A percentile compares a stretch with the other conserved stretches of the same genome.
These are phyloP conservation scores for Calyptomena viridis DNA, from an alignment of 2,113 vertebrate genomes.

Conservation along the genomic window DNA sequence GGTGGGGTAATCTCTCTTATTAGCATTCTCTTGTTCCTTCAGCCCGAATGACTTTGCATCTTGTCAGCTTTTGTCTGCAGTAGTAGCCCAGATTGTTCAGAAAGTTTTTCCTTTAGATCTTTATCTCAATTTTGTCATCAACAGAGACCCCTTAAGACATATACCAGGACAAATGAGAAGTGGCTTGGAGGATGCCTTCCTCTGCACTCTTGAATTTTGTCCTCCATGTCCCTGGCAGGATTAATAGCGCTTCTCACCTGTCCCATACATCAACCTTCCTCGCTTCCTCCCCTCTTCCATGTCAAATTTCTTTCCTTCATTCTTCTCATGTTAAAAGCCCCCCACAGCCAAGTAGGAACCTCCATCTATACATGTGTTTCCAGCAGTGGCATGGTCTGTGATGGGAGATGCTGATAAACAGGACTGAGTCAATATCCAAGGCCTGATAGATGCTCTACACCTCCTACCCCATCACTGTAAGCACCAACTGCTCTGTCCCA, in stretches of 20 bases:
- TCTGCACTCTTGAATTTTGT: not conserved
- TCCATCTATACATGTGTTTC: not conserved
- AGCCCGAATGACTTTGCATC: not conserved
- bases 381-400: not conserved
- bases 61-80: not conserved
- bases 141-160: not conserved
- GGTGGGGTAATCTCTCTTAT: not conserved
- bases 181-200: not conserved
- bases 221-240: not conserved
- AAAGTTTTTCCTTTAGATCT: conserved; percentile 22
- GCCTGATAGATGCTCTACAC: not conserved
- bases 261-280: not conserved
- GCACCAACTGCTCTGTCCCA: not conserved
- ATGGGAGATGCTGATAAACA: not conserved
- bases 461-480: not conserved
- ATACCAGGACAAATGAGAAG: not conserved
- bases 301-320: not conserved
- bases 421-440: not conserved
- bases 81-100: not conserved
- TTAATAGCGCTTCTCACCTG: not conserved
- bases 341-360: not conserved
- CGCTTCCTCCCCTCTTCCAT: not conserved
- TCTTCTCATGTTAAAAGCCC: not conserved
- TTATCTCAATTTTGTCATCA: not conserved
- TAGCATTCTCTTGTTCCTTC: not conserved